Evolutionary conservation across 2,888 invertebrate species (phyloP), one percentile per base, ranked within the genome.

Genomic region (Eristalis pertinax): DNA sequence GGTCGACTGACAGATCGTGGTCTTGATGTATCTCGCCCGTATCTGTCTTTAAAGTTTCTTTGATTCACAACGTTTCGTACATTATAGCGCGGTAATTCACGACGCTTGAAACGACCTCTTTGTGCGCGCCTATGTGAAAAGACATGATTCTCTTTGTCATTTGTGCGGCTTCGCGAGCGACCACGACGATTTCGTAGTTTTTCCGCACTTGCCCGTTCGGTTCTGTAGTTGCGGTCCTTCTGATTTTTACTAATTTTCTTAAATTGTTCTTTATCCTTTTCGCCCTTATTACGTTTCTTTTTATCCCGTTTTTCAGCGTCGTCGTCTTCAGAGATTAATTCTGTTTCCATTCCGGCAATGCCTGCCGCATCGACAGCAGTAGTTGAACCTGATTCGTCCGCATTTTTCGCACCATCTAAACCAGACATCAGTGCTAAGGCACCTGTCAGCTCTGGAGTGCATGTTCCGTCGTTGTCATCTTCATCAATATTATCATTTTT

Each of bases 1-100:
- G 90, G 90, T 26, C 90, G 89, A 65, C 91, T 91, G 0, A 67
- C 72, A 2, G 91, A 91, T 8, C 92, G 92, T 22, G 91, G 91
- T 5, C 93, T 91, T 0, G 94, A 94, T 74, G 96, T 94, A 92
- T 97, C 97, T 13, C 97, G 94, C 0, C 97, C 97, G 93, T 97
- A 97, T 70, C 96, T 95, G 92, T 97, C 97, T 92, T 96, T 96
- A 22, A 89, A 75, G 75, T 95, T 94, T 43, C 94, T 94, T 4
- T 90, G 89, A 5, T 96, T 94, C 10, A 97, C 96, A 50, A 97
- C 93, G 85, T 96, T 95, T 58, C 97, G 94, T 11, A 97, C 97
- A 93, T 97, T 96, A 92, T 98, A 98, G 3, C 97, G 94, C 90
- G 96, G 96, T 69, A 98, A 93, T 90, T 97, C 97, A 90, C 96